Evolutionary conservation across 2,113 vertebrate genomes (phyloP), one percentile per base, ranked within the genome.

Genomic region (Neodontobutis hainanensis): DNA sequence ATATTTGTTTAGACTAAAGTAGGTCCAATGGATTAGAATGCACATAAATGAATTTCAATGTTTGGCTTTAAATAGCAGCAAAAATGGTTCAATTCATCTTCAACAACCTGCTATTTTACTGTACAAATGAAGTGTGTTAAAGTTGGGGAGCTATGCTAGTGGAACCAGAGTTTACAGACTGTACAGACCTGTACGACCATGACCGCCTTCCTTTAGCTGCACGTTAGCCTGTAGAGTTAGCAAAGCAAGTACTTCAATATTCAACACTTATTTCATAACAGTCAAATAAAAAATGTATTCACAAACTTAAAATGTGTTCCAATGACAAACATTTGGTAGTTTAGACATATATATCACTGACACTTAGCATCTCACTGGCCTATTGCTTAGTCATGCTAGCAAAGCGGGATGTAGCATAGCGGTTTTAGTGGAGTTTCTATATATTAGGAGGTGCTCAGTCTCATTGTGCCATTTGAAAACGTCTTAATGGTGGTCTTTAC

Each of bases 111-210:
- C 67, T 73, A 85, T 83, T 80, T 83, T 67, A 85, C 50, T 88
- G 73, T 85, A 66, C 70, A 70, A 66, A 76, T 84, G 69, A 62
- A 85, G 52, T 81, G 65, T 84, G 82, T 85, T 72, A 47, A 77
- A 65, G 77, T 51, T 82, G 35, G 85, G 68, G 68, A 73, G 72
- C 62, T 77, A 76, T 70, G 73, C 11, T 79, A 88, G 86, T 89
- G 38, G 84, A 89, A 69, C 62, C 12, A 91, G 90, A 83, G 58
- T 81, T 85, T 83, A 66, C 38, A 55, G 52, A 38, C 34, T 32
- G 19, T 73, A 84, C 92, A 86, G 93, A 94, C 94, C 93, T 94
- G 91, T 93, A 90, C 92, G 88, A 93, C 90, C 90, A 93, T 91
- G 94, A 93, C 92, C 92, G 8, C 80, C 92, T 94, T 94, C 92